A percentile compares a stretch with the other conserved stretches of the same genome.
Conservation (phyloP, 2,888 invertebrate species). For the Stenichneumon culpator region DNA sequence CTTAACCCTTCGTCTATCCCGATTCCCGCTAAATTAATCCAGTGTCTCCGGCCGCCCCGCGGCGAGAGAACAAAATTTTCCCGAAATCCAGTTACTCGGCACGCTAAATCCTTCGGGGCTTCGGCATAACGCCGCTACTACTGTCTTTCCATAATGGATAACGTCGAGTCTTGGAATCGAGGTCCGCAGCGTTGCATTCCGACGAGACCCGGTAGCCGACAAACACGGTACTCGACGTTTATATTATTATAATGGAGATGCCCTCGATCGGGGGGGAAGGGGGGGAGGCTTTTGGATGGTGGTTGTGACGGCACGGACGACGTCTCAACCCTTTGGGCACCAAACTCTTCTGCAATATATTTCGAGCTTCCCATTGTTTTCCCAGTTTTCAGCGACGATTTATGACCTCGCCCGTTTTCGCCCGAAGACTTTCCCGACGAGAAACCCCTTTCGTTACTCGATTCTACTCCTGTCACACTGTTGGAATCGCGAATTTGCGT, state of each 20-base stretch:
- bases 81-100: constrained; percentile 67
- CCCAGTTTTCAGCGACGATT: constrained; percentile 69
- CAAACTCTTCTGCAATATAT: constrained; percentile 67
- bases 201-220: constrained; percentile 59
- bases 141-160: constrained; percentile 23
- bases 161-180: constrained; percentile 37
- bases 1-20: constrained; percentile 37
- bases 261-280: not conserved
- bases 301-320: constrained; percentile 14
- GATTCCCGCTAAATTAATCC: constrained; percentile 64
- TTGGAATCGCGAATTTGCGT: constrained; percentile 76
- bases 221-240: constrained; percentile 48
- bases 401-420: constrained; percentile 64
- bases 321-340: constrained; percentile 66
- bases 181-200: constrained; percentile 8
- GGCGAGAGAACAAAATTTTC: constrained; percentile 52
- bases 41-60: constrained; percentile 62
- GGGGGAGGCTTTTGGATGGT: constrained; percentile 35
- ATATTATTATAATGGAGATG: constrained; percentile 34
- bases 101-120: constrained; percentile 56
- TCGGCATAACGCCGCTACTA: not conserved
- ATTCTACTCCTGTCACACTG: constrained; percentile 15
- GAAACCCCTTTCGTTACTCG: constrained; percentile 5
- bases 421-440: not conserved
- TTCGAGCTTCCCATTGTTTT: constrained; percentile 71